Percentiles rank a stretch among this genome's conserved stretches.
Conservation (phyloP, 2,113 vertebrate species). For the Macroglossus sobrinus region DNA sequence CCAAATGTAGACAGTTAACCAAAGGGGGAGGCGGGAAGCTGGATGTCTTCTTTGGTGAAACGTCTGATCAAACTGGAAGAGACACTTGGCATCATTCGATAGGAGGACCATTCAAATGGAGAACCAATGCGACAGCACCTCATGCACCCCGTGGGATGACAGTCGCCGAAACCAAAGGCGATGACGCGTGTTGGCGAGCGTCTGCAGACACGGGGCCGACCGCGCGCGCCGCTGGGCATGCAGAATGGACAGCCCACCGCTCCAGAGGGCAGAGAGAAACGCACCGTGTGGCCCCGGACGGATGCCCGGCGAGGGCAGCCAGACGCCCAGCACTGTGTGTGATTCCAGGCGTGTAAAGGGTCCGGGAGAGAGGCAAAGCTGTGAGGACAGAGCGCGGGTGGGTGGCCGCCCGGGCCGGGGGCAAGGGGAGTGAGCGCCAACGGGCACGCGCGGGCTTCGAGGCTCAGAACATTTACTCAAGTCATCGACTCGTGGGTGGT, state of each 20-base stretch:
- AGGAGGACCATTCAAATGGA: neutral
- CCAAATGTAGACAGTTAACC: neutral
- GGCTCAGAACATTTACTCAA: neutral
- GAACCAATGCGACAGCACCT: accelerated
- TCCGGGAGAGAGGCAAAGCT: neutral
- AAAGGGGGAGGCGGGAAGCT: neutral
- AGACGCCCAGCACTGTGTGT: neutral
- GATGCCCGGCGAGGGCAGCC: accelerated
- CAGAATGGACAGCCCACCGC: accelerated
- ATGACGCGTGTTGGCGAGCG: accelerated
- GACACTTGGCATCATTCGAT: neutral
- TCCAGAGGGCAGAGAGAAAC: neutral
- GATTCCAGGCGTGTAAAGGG: accelerated
- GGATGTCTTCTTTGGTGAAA: neutral
- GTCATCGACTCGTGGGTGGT: neutral
- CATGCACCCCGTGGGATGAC: accelerated
- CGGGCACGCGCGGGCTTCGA: accelerated
- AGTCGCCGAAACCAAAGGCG: accelerated
- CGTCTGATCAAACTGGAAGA: neutral
- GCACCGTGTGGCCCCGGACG: accelerated
- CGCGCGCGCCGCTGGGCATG: no score
- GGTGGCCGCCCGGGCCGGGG: neutral
- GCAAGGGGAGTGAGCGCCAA: neutral
- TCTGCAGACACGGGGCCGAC: accelerated
- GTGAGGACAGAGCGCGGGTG: no score